Base-by-base conservation (phyloP, 2,797 vertebrate species). In the Mastacembelus armatus region DNA sequence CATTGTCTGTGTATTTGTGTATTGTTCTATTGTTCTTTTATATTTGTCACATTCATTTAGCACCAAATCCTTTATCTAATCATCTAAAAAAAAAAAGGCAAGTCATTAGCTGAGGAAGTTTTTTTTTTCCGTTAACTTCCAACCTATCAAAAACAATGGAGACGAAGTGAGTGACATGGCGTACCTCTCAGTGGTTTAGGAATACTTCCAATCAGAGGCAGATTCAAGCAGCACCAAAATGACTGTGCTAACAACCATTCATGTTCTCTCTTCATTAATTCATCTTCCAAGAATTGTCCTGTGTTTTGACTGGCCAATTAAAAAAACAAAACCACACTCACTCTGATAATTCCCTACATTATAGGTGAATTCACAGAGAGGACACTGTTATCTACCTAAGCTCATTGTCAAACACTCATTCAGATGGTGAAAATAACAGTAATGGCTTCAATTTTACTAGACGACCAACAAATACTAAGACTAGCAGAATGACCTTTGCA, bases 251-350 rank as follows among this genome's bases (percentile, higher is more conserved):
- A 74, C 52, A 83, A 74, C 62, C 69, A 21, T 71, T 49, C 16
- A 5, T 35, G 22, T 54, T 60, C 63, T 56, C 43, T 72, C 59
- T 62, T 63, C 60, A 76, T 83, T 71, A 68, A 40, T 73, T 44
- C 40, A 66, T 61, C 78, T 42, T 48, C 32, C 33, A 24, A 26
- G 19, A 38, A 49, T 73, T 75, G 58, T 63, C 54, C 60, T 47
- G 52, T 27, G 33, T 78, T 49, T 27, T 57, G 56, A 69, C 64
- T 56, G 52, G 18, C 60, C 65, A 77, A 84, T 83, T 78, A 49
- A 62, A 70, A n/a, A 76, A 69, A 57, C 38, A 52, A 77, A 81
- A 80, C 74, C 60, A 38, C 30, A 47, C 52, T 33, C 58, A 66
- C 26, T 60, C 22, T 22, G 50, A 72, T 50, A 77, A 71, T 75